Conservation (phyloP, 2,888 invertebrate species). For the Stenodera caucasica region DNA sequence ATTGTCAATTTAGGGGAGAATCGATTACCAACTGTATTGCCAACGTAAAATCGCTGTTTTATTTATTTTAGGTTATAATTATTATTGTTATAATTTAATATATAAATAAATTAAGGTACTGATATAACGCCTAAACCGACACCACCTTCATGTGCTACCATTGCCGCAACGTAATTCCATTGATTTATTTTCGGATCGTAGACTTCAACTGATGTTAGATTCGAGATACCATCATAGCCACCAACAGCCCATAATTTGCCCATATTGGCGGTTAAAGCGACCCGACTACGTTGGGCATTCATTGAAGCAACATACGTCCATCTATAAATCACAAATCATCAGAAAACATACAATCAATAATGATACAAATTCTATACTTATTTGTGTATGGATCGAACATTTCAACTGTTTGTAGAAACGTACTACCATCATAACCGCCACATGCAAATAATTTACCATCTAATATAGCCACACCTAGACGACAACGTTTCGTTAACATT, state of each 20-base stretch:
- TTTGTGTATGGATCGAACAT: slow-evolving; percentile 74
- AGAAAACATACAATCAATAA: slow-evolving; percentile 1
- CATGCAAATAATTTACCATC: slow-evolving; percentile 82
- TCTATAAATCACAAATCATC: slow-evolving; percentile 45
- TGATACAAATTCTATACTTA: slow-evolving; percentile 55
- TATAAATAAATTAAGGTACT: slow-evolving; percentile 34
- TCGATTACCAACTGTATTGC: background rate
- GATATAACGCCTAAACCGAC: slow-evolving; percentile 84
- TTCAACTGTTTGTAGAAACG: slow-evolving; percentile 81
- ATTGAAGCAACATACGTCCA: slow-evolving; percentile 80
- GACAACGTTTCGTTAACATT: slow-evolving; percentile 79
- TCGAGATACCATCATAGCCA: slow-evolving; percentile 78
- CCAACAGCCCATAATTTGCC: slow-evolving; percentile 83
- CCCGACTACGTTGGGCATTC: slow-evolving; percentile 80
- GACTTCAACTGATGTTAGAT: slow-evolving; percentile 81
- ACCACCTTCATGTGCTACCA: slow-evolving; percentile 87
- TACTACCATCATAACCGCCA: slow-evolving; percentile 83
- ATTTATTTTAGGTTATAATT: no score
- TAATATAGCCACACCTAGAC: slow-evolving; percentile 79
- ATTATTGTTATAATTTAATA: no score
- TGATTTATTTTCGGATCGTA: slow-evolving; percentile 73
- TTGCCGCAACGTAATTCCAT: slow-evolving; percentile 75
- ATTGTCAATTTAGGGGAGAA: background rate
- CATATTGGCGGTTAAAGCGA: slow-evolving; percentile 80
- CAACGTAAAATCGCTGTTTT: background rate